phyloP scores from a whole-genome alignment of 2,113 vertebrate species.

The Paradisaea rubra region DNA sequence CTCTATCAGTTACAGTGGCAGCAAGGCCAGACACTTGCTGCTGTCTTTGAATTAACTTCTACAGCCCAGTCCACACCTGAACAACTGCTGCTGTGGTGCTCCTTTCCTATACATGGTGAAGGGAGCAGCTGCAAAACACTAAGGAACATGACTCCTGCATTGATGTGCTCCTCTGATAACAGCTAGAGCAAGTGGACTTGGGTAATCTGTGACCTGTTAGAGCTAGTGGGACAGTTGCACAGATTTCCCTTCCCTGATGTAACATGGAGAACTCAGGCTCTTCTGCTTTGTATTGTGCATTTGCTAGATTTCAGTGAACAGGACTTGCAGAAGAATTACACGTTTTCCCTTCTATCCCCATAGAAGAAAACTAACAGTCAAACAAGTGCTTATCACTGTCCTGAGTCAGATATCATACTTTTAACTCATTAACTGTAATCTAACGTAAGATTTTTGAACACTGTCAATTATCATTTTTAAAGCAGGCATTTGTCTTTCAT shows the following conservation, averaged over 20 bases:
- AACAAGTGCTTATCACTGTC: background rate
- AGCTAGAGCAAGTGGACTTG: background rate
- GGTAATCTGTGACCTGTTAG: background rate
- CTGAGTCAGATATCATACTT: background rate
- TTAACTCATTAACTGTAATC: background rate
- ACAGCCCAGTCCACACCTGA: background rate
- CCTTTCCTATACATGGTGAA: background rate
- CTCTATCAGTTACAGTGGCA: rapidly evolving
- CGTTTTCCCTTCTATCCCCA: background rate
- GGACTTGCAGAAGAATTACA: background rate
- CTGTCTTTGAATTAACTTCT: background rate
- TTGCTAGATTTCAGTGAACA: background rate
- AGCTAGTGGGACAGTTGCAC: background rate
- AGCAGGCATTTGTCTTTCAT: background rate
- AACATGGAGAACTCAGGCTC: background rate
- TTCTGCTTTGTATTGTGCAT: background rate
- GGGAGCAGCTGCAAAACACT: background rate
- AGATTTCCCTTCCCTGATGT: background rate
- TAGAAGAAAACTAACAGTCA: background rate
- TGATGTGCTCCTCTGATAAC: background rate
- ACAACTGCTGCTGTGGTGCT: background rate
- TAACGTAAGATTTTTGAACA: background rate
- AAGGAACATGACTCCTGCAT: rapidly evolving
- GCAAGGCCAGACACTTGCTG: background rate
- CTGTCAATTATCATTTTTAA: background rate